A percentile compares a stretch with the other conserved stretches of the same genome.
Conservation (phyloP, 2,888 invertebrate species). For the Drosophila conformis region DNA sequence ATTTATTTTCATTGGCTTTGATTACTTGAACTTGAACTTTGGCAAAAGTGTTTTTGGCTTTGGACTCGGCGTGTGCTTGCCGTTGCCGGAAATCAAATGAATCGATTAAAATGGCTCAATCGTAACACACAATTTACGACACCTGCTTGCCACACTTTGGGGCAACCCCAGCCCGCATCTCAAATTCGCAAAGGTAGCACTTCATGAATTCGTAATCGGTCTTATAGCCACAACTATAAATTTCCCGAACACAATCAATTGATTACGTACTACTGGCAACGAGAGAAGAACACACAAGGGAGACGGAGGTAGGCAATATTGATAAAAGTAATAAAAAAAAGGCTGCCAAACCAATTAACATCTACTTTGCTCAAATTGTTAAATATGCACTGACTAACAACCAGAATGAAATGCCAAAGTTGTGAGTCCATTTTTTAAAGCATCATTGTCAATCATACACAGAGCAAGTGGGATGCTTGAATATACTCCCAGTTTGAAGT, state of each 20-base stretch:
- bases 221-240: slow-evolving; percentile 30
- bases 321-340: not conserved
- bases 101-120: slow-evolving; percentile 46
- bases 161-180: not conserved
- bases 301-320: too few relatives aligned
- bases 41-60: slow-evolving; percentile 28
- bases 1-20: slow-evolving; percentile 66
- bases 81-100: slow-evolving; percentile 47
- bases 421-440: too few relatives aligned
- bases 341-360: not conserved
- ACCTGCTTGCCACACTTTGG: slow-evolving; percentile 35
- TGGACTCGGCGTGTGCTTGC: slow-evolving; percentile 25
- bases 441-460: too few relatives aligned
- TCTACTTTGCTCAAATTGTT: not conserved
- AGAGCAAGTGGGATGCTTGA: too few relatives aligned
- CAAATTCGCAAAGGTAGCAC: slow-evolving; percentile 1
- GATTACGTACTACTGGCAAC: slow-evolving; percentile 4
- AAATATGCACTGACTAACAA: too few relatives aligned
- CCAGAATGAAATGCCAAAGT: too few relatives aligned
- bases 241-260: slow-evolving; percentile 15
- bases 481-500: not conserved
- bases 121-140: slow-evolving; percentile 40
- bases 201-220: slow-evolving; percentile 43
- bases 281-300: not conserved
- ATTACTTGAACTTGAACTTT: slow-evolving; percentile 69